These are phyloP conservation scores for Pheosia gnoma DNA, from an alignment of 2,888 invertebrate genomes.

Conservation along the genomic window DNA sequence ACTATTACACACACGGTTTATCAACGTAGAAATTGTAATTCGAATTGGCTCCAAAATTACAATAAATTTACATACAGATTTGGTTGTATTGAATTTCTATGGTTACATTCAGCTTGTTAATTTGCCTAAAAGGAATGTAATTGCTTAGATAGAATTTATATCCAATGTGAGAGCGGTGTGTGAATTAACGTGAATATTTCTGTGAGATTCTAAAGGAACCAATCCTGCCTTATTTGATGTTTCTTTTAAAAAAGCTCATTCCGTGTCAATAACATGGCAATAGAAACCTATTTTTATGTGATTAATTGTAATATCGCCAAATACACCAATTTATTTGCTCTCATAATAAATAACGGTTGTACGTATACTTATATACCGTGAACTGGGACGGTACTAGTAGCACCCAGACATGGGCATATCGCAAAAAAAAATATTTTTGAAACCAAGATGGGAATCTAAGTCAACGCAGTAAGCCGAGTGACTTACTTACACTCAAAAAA, in stretches of 20 bases:
- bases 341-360: too few relatives aligned
- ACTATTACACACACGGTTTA: slow-evolving; percentile 65
- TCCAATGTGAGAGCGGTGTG: slow-evolving; percentile 42
- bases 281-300: too few relatives aligned
- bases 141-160: slow-evolving; percentile 66
- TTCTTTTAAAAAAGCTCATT: slow-evolving; percentile 9
- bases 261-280: too few relatives aligned
- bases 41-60: slow-evolving; percentile 75
- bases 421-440: too few relatives aligned
- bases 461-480: too few relatives aligned
- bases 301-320: too few relatives aligned
- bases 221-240: slow-evolving; percentile 14
- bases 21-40: slow-evolving; percentile 75
- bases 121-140: slow-evolving; percentile 80
- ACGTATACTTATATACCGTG: too few relatives aligned
- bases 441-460: too few relatives aligned
- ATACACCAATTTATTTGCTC: too few relatives aligned
- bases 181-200: slow-evolving; percentile 33
- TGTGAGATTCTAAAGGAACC: slow-evolving; percentile 20
- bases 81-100: slow-evolving; percentile 76
- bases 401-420: too few relatives aligned
- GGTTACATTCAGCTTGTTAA: slow-evolving; percentile 71
- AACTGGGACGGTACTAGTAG: too few relatives aligned
- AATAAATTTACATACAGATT: slow-evolving; percentile 81
- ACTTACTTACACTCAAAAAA: too few relatives aligned